These are phyloP conservation scores for Drosophila peninsularis DNA, from an alignment of 2,888 invertebrate genomes.

Conservation along the genomic window DNA sequence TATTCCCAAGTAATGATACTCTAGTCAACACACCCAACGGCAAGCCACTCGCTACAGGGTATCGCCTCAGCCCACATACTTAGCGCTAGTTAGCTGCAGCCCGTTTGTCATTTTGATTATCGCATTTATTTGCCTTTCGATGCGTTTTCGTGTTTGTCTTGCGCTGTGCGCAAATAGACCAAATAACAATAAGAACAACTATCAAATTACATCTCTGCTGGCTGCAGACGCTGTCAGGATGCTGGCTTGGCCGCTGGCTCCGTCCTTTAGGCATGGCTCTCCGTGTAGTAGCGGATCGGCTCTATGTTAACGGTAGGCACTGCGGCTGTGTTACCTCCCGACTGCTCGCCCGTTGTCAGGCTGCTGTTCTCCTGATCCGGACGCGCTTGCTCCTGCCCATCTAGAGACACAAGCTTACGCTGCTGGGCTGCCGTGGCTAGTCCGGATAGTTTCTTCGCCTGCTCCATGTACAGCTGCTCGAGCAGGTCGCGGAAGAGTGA, in stretches of 20 bases:
- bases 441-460: not conserved
- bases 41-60: not conserved
- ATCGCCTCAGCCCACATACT: conserved; percentile 3
- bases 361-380: not conserved
- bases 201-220: conserved; percentile 25
- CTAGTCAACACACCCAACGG: not conserved
- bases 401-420: too few relatives aligned
- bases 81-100: not conserved
- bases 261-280: conserved; percentile 56
- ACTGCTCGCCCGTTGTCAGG: not conserved
- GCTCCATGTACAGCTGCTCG: conserved; percentile 83
- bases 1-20: too few relatives aligned
- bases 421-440: not conserved
- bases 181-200: conserved; percentile 36
- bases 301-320: conserved; percentile 10
- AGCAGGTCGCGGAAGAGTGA: conserved; percentile 88
- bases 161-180: conserved; percentile 50
- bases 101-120: conserved; percentile 65
- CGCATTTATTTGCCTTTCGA: conserved; percentile 71
- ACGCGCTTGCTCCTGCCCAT: not conserved
- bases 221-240: not conserved
- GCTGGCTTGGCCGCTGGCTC: not conserved
- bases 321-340: not conserved
- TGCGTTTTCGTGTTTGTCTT: conserved; percentile 51
- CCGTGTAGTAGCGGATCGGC: conserved; percentile 20